Percentiles rank a stretch among this genome's conserved stretches.
Conservation (phyloP, 2,113 vertebrate species). For the Larimichthys crocea region DNA sequence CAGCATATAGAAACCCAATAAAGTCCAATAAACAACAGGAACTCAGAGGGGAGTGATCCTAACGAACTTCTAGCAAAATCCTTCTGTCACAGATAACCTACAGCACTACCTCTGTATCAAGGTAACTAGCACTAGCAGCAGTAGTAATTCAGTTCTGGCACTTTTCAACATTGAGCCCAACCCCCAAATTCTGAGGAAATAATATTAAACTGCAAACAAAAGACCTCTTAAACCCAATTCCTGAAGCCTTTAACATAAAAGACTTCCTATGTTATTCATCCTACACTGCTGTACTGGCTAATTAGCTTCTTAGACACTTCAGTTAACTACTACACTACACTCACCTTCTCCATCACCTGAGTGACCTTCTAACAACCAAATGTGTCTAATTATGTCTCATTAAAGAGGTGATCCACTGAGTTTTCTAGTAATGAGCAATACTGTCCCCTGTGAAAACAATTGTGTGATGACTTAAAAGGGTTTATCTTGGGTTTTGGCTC, state of each 20-base stretch:
- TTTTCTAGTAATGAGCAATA: background rate
- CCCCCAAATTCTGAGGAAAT: background rate
- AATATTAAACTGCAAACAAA: background rate
- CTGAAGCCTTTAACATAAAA: background rate
- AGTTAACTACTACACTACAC: background rate
- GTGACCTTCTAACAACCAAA: background rate
- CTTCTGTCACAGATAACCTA: background rate
- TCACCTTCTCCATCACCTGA: background rate
- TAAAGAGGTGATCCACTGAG: background rate
- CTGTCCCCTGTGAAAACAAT: background rate
- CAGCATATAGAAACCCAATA: background rate
- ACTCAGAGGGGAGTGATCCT: background rate
- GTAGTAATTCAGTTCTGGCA: background rate
- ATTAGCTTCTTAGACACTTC: background rate
- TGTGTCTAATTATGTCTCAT: background rate
- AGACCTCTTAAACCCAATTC: background rate
- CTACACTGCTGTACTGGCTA: background rate
- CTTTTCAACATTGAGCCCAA: background rate
- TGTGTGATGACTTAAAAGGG: background rate
- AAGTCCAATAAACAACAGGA: too few relatives aligned
- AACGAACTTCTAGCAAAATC: background rate
- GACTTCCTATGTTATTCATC: background rate
- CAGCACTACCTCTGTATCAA: background rate
- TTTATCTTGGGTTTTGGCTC: background rate
- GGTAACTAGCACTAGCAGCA: background rate